A percentile compares a stretch with the other conserved stretches of the same genome.
Conservation (phyloP, 2,888 invertebrate species). For the Thalpophila matura region DNA sequence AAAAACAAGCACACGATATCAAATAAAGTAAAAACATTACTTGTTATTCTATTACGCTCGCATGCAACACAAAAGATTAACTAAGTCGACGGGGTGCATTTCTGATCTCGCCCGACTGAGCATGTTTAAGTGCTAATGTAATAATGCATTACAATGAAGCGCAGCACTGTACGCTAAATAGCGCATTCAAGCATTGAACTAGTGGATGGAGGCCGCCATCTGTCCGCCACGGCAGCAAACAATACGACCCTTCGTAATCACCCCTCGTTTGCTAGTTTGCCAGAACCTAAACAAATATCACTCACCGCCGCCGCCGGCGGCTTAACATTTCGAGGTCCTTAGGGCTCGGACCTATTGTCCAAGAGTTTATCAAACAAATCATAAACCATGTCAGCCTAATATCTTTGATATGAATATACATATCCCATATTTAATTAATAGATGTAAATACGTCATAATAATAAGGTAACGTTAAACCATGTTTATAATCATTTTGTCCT, state of each 20-base stretch:
- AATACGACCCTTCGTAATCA: slow-evolving; percentile 85
- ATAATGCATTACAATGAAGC: slow-evolving; percentile 90
- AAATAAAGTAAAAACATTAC: slow-evolving; percentile 75
- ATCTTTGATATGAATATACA: slow-evolving; percentile 15
- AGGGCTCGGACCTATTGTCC: slow-evolving; percentile 67
- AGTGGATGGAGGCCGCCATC: slow-evolving; percentile 81
- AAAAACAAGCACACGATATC: slow-evolving; percentile 72
- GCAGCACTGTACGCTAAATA: slow-evolving; percentile 88
- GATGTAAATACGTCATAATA: neutral
- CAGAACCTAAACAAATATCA: slow-evolving; percentile 88
- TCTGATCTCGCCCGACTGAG: slow-evolving; percentile 86
- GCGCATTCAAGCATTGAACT: slow-evolving; percentile 87
- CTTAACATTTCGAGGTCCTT: slow-evolving; percentile 72
- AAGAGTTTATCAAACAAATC: slow-evolving; percentile 65
- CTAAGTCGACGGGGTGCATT: slow-evolving; percentile 81
- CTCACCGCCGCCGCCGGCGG: slow-evolving; percentile 73
- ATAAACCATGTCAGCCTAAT: slow-evolving; percentile 41
- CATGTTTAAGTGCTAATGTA: slow-evolving; percentile 90
- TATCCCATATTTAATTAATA: neutral
- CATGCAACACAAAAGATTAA: slow-evolving; percentile 77
- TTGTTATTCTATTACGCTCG: slow-evolving; percentile 81
- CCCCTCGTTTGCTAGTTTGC: slow-evolving; percentile 83
- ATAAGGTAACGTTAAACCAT: slow-evolving; percentile 3
- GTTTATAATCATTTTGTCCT: slow-evolving; percentile 19
- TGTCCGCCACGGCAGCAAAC: slow-evolving; percentile 86